These are phyloP conservation scores for Meliscaeva auricollis DNA, from an alignment of 2,888 invertebrate genomes.

Conservation along the genomic window DNA sequence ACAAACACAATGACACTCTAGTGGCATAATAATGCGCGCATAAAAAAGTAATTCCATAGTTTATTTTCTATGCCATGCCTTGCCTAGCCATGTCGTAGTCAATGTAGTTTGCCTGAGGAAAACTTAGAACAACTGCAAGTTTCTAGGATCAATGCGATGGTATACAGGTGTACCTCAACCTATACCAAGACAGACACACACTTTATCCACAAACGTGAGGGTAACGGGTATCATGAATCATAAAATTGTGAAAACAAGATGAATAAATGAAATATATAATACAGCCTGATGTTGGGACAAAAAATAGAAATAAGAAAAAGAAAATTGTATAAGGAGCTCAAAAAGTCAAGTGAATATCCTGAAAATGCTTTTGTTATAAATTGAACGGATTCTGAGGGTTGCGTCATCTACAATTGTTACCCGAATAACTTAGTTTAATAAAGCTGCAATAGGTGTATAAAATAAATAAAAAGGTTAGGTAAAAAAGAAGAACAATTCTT, in stretches of 20 bases:
- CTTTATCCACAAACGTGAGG: not conserved
- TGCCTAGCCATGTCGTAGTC: no score
- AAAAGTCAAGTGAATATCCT: conserved; percentile 75
- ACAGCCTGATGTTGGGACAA: not conserved
- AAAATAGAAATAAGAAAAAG: not conserved
- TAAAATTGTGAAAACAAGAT: conserved; percentile 52
- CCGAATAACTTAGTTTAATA: not conserved
- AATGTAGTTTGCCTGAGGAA: not conserved
- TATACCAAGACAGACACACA: no score
- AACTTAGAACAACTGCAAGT: not conserved
- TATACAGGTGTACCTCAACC: not conserved
- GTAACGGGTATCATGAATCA: conserved; percentile 46
- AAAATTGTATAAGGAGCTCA: conserved; percentile 31
- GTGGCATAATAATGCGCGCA: conserved; percentile 5
- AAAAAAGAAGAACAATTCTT: conserved; percentile 35
- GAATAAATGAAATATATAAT: conserved; percentile 41
- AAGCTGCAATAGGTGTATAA: not conserved
- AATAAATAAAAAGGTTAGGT: no score
- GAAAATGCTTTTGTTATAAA: conserved; percentile 67
- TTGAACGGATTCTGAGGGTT: conserved; percentile 50
- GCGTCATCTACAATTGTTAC: conserved; percentile 55
- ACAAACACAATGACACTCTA: conserved; percentile 6
- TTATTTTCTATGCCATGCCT: conserved; percentile 7
- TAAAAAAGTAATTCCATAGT: conserved; percentile 19
- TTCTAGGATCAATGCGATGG: conserved; percentile 18